These are phyloP conservation scores for Pygoscelis antarcticus DNA, from an alignment of 2,113 vertebrate genomes.

Conservation along the genomic window DNA sequence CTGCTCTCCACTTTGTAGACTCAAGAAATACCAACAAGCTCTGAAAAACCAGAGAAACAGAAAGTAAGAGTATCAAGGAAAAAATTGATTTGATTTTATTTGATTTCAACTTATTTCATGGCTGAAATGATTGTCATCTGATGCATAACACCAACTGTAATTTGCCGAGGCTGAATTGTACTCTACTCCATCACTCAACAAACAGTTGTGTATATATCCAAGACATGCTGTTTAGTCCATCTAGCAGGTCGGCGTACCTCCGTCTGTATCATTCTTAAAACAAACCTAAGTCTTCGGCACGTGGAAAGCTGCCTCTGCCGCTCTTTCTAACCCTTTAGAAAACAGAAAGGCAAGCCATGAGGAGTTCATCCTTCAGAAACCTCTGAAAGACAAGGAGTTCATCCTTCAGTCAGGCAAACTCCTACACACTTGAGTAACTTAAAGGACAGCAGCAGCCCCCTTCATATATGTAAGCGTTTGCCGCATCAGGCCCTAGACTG, in stretches of 20 bases:
- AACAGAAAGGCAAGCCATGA: background rate
- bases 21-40: background rate
- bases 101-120: background rate
- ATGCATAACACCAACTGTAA: background rate
- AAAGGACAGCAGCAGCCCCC: background rate
- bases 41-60: background rate
- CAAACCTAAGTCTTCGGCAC: accelerated
- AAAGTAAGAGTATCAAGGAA: background rate
- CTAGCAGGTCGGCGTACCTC: background rate
- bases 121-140: background rate
- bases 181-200: accelerated
- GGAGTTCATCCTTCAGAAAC: background rate
- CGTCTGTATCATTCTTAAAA: background rate
- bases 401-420: background rate
- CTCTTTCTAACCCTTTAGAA: background rate
- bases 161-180: background rate
- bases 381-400: background rate
- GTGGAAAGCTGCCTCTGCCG: background rate
- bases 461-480: accelerated
- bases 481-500: too few species aligned
- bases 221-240: background rate
- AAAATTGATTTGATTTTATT: background rate
- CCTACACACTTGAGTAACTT: background rate
- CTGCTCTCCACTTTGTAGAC: background rate
- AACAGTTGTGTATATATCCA: background rate